Evolutionary conservation across 2,113 vertebrate genomes (phyloP), one percentile per base, ranked within the genome.

Genomic region (Heterotilapia buettikoferi): DNA sequence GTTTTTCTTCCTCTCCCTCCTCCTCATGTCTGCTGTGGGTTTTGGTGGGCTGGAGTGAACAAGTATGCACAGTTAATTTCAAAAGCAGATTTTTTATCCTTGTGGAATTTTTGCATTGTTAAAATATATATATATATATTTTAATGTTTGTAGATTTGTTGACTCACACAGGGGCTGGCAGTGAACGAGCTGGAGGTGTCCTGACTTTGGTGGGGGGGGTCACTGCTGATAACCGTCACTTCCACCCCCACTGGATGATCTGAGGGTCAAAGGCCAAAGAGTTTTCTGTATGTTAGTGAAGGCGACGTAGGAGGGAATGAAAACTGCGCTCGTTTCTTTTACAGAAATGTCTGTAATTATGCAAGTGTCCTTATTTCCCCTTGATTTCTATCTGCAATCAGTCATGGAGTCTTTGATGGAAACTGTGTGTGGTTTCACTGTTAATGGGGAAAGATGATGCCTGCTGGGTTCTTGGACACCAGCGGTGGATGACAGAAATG

Each of bases 201-300:
- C 94, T 97, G 98, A 92, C 97, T 97, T 96, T 97, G 97, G 94
- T 97, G 97, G 92, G 97, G 97, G 82, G 97, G 97, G 84, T 98
- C 97, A 90, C 97, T 98, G 94, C 97, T 98, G 1, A 97, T 97
- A n/a, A 97, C 97, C 85, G 96, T 97, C 90, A 97, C 97, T 91
- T 98, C 97, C 91, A 96, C 96, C 0, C 97, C 97, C 93, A 97
- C 97, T 2, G 96, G 97, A 94, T 97, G 96, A 93, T 97, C 98
- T 99, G 95, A 86, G 78, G 93, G 88, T 89, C 84, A 93, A 63
- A 94, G 57, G 90, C 93, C 76, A 92, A 82, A 86, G 57, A 68
- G 52, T 50, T 68, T 86, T 83, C 81, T 84, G 16, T 11, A 92
- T 80, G 92, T 95, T 89, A 94, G 85, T 80, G 43, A 86, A 61